These are phyloP conservation scores for Trachurus trachurus DNA, from an alignment of 2,797 vertebrate species.

Conservation along the genomic window DNA sequence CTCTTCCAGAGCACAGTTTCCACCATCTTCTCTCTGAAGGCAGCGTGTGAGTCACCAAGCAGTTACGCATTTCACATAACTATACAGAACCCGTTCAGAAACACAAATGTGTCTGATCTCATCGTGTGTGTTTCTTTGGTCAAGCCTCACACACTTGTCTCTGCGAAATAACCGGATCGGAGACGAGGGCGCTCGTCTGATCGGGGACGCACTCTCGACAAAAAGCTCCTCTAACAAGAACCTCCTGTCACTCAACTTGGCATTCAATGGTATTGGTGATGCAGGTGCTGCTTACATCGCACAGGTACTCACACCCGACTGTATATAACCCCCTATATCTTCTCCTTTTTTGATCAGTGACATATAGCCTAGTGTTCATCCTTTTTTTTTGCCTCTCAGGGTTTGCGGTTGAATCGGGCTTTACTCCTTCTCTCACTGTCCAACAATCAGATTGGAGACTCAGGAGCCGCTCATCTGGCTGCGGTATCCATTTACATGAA, in stretches of 20 bases:
- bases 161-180: slow-evolving; percentile 89
- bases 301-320: slow-evolving; percentile 74
- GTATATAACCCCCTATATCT: neutral
- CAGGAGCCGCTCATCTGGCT: slow-evolving; percentile 85
- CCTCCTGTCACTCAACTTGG: slow-evolving; percentile 88
- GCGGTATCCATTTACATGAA: slow-evolving; percentile 62
- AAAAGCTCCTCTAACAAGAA: slow-evolving; percentile 80
- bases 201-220: slow-evolving; percentile 87
- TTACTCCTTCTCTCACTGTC: slow-evolving; percentile 89
- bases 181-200: slow-evolving; percentile 83
- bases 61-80: neutral
- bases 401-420: slow-evolving; percentile 89
- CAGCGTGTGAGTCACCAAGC: slow-evolving; percentile 83
- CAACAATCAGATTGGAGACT: slow-evolving; percentile 89
- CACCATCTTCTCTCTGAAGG: slow-evolving; percentile 85
- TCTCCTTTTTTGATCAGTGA: neutral
- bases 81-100: neutral
- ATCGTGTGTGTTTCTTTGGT: slow-evolving; percentile 32
- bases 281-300: slow-evolving; percentile 87
- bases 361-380: slow-evolving; percentile 1
- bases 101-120: slow-evolving; percentile 7
- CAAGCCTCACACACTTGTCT: slow-evolving; percentile 87
- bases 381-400: slow-evolving; percentile 77
- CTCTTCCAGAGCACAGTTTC: slow-evolving; percentile 84
- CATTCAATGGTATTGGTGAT: slow-evolving; percentile 91